These are phyloP conservation scores for Osmerus eperlanus DNA, from an alignment of 2,113 vertebrate genomes.

Conservation along the genomic window DNA sequence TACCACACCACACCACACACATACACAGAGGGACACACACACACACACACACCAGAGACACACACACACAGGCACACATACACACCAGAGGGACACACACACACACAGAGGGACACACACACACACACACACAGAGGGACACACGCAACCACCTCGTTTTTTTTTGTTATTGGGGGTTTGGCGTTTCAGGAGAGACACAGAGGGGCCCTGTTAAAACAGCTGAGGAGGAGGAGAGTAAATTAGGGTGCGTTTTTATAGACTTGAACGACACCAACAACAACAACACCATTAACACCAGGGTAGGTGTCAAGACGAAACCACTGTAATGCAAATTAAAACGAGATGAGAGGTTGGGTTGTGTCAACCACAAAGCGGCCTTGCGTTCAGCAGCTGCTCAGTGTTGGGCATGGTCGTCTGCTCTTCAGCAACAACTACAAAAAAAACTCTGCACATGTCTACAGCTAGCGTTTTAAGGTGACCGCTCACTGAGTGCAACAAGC, in stretches of 20 bases:
- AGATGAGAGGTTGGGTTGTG: background rate
- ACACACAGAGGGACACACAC: background rate
- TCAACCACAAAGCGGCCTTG: background rate
- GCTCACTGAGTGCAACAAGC: too few species aligned
- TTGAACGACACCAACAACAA: background rate
- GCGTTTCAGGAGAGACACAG: background rate
- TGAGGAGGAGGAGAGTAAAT: conserved; percentile 18
- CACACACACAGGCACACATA: background rate
- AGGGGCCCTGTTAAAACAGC: background rate
- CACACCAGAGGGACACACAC: background rate
- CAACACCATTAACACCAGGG: background rate
- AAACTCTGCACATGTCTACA: too few species aligned
- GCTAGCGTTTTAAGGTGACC: too few species aligned
- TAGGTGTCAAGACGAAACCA: background rate
- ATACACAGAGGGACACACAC: background rate
- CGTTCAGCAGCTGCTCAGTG: too few species aligned
- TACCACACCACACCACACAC: too few species aligned
- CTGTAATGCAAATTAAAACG: background rate
- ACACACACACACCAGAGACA: background rate
- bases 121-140: background rate
- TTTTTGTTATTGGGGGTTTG: background rate
- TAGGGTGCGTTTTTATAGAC: conserved; percentile 25
- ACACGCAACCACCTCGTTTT: background rate
- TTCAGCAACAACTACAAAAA: too few species aligned
- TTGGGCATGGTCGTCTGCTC: too few species aligned